A percentile compares a stretch with the other conserved stretches of the same genome.
Evolutionary conservation across 2,113 vertebrate species (phyloP).

Genomic region (Glareola pratincola): DNA sequence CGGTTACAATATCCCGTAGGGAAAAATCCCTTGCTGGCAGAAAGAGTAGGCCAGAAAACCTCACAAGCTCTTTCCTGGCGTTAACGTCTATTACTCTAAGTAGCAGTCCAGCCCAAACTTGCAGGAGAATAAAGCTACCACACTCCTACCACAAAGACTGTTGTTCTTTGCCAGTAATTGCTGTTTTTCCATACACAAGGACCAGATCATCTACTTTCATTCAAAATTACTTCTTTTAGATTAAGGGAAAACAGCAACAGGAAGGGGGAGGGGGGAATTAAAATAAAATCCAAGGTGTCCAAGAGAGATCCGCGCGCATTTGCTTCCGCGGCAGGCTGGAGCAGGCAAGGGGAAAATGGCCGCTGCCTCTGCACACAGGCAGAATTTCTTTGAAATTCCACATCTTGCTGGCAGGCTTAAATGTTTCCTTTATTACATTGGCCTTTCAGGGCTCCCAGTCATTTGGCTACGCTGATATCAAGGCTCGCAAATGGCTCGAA

Average conservation of each 20-base stretch:
- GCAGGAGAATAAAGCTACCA: conserved; percentile 53
- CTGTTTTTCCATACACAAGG: conserved; percentile 55
- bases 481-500: neutral
- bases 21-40: conserved; percentile 27
- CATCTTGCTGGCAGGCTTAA: neutral
- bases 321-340: neutral
- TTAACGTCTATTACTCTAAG: conserved; percentile 10
- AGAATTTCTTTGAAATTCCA: conserved; percentile 12
- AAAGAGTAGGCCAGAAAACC: conserved; percentile 7
- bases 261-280: neutral
- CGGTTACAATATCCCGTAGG: neutral
- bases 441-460: neutral
- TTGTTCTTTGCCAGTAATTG: conserved; percentile 51
- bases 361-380: neutral
- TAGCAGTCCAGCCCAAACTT: conserved; percentile 57
- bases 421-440: neutral
- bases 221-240: conserved; percentile 17
- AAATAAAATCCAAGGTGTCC: neutral
- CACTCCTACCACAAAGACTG: conserved; percentile 42
- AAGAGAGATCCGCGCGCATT: neutral
- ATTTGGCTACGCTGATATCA: neutral
- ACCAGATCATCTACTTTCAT: conserved; percentile 43
- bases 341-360: conserved; percentile 4
- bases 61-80: conserved; percentile 41
- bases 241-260: neutral